phyloP scores from a whole-genome alignment of 1,140 invertebrate species.

The Lamellibrachia luymesi region DNA sequence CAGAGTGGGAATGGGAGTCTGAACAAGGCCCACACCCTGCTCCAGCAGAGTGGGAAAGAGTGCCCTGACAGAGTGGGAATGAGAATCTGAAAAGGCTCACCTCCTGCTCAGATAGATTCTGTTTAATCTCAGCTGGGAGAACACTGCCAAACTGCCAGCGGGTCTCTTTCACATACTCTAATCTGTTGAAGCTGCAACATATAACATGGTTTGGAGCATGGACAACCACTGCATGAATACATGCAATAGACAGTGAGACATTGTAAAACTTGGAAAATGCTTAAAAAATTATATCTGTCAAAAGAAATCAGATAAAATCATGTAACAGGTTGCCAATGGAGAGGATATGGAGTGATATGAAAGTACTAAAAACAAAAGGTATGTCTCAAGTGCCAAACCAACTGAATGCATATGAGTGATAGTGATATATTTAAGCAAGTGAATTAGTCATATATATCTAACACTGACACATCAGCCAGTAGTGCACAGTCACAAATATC shows the following conservation, averaged over 20 bases:
- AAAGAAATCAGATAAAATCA: background rate
- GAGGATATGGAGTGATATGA: background rate
- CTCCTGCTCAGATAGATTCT: constrained; percentile 78
- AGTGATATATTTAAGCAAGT: too few species aligned
- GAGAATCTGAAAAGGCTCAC: constrained; percentile 37
- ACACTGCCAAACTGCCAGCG: constrained; percentile 92
- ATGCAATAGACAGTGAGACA: background rate
- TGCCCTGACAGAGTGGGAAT: background rate
- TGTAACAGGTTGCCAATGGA: background rate
- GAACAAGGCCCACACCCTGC: background rate
- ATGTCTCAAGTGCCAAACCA: too few species aligned
- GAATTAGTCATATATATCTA: too few species aligned
- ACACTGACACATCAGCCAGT: too few species aligned
- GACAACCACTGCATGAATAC: constrained; percentile 29
- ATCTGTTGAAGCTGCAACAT: background rate
- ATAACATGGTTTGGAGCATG: background rate
- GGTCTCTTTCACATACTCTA: constrained; percentile 67
- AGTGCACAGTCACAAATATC: too few species aligned
- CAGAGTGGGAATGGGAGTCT: constrained; percentile 69
- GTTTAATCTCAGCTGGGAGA: constrained; percentile 79
- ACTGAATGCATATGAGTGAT: too few species aligned
- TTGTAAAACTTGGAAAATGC: background rate
- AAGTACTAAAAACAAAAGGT: background rate
- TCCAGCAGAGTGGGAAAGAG: background rate
- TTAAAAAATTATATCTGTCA: background rate